phyloP scores from a whole-genome alignment of 2,797 vertebrate genomes.

The Brotogeris chrysoptera region DNA sequence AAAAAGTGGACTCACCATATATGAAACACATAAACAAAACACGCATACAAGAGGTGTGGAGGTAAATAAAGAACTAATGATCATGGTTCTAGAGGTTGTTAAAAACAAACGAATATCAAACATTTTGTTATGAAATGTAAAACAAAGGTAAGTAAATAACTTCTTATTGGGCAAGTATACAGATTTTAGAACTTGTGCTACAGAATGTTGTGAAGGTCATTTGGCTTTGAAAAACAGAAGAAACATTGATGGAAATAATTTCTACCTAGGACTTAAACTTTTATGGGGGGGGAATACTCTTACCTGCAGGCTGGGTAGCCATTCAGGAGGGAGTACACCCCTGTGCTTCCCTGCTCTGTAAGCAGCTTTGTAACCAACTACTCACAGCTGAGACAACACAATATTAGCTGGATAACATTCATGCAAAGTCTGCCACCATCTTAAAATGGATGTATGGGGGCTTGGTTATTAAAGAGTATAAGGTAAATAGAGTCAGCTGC shows the following conservation, averaged over 20 bases:
- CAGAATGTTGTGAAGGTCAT: fast-evolving
- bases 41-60: fast-evolving
- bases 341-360: background rate
- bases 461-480: background rate
- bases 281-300: fast-evolving
- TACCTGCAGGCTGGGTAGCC: background rate
- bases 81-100: background rate
- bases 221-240: background rate
- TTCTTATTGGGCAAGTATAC: background rate
- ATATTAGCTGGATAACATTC: background rate
- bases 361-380: background rate
- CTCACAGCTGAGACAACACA: fast-evolving
- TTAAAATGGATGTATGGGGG: background rate
- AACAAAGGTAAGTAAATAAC: background rate
- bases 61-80: background rate
- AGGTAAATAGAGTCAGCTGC: background rate
- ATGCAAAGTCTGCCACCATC: background rate
- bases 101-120: background rate
- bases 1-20: background rate
- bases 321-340: too few species aligned
- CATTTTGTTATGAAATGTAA: background rate
- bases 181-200: background rate
- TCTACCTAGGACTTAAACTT: background rate
- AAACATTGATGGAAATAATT: background rate
- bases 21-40: background rate